These are phyloP conservation scores for Heliconius melpomene DNA, from an alignment of 1,140 invertebrate species.

Conservation along the genomic window DNA sequence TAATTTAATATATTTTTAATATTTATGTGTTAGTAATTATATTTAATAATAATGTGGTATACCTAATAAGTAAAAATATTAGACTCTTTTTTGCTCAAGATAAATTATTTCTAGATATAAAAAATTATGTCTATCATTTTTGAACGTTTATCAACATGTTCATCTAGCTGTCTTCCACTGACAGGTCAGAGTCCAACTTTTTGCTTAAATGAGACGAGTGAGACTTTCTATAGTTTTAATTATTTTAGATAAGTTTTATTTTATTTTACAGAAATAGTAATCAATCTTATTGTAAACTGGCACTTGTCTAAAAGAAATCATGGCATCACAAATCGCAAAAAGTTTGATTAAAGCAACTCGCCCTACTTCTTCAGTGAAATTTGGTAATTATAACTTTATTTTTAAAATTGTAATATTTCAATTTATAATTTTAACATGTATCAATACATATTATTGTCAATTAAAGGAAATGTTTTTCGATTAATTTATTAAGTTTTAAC, in stretches of 20 bases:
- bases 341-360: constrained; percentile 60
- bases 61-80: no score
- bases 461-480: not conserved
- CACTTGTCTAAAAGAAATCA: constrained; percentile 37
- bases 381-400: constrained; percentile 56
- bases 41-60: no score
- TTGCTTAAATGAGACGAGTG: constrained; percentile 19
- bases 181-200: constrained; percentile 77
- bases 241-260: constrained; percentile 9
- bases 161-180: constrained; percentile 26
- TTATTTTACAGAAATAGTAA: constrained; percentile 18
- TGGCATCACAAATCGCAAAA: constrained; percentile 74
- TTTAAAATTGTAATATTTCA: not conserved
- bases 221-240: constrained; percentile 41
- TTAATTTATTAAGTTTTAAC: not conserved
- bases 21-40: no score
- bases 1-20: no score
- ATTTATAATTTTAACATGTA: not conserved
- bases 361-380: constrained; percentile 63
- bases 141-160: not conserved
- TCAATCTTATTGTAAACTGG: constrained; percentile 5
- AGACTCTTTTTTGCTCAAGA: no score
- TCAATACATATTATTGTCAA: not conserved
- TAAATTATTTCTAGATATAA: no score
- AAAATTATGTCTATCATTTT: not conserved